Conservation (phyloP, 2,797 vertebrate species). For the Streptopelia turtur region DNA sequence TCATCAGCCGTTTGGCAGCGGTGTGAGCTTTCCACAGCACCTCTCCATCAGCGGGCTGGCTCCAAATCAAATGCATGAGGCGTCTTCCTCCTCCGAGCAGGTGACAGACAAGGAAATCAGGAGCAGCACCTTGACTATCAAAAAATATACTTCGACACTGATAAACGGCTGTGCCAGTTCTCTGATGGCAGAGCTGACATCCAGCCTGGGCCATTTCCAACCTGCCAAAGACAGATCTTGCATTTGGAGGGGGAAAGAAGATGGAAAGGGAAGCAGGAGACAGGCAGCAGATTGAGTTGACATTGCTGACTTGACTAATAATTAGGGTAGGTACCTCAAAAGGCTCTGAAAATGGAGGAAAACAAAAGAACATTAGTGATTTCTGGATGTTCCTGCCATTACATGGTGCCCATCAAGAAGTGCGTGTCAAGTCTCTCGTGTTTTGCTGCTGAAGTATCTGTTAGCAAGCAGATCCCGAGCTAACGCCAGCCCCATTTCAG, state of each 20-base stretch:
- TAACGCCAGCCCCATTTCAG: accelerated
- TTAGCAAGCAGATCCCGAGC: not conserved
- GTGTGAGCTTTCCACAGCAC: not conserved
- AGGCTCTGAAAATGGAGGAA: accelerated
- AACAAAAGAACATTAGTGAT: accelerated
- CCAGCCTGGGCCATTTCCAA: not conserved
- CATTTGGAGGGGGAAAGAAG: not conserved
- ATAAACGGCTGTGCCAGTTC: accelerated
- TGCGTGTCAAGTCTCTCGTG: not conserved
- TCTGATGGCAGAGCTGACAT: not conserved
- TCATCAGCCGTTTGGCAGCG: not conserved
- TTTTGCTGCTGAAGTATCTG: accelerated
- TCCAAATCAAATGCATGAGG: accelerated
- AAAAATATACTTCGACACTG: not conserved
- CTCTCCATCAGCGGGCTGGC: not conserved
- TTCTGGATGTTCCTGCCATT: not conserved
- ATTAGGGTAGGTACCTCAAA: not conserved
- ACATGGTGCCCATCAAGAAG: accelerated
- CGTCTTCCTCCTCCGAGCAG: not conserved
- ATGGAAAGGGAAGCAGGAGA: not conserved
- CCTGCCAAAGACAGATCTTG: not conserved
- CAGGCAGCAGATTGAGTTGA: not conserved
- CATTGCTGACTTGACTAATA: not conserved
- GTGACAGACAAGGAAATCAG: not conserved
- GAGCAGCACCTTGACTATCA: not conserved